Conservation (phyloP, 2,888 invertebrate genomes). For the Troides helena region DNA sequence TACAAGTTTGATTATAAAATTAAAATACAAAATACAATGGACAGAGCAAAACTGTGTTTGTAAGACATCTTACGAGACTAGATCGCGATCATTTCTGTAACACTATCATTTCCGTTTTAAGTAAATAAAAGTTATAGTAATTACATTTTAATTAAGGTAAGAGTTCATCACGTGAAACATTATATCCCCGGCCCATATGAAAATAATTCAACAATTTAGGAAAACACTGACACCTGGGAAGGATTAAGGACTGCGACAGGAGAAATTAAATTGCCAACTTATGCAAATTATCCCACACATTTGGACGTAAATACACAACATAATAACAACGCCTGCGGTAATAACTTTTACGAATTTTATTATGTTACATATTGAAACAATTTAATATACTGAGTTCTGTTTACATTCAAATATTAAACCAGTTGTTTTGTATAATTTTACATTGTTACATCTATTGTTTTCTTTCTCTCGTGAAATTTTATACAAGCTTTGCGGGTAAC, state of each 20-base stretch:
- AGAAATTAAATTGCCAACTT: slow-evolving; percentile 20
- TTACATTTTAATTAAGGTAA: no score
- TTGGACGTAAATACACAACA: slow-evolving; percentile 17
- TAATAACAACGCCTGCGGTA: slow-evolving; percentile 6
- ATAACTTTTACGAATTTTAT: slow-evolving; percentile 10
- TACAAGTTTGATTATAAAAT: no score
- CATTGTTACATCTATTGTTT: neutral
- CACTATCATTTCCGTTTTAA: no score
- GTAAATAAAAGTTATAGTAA: no score
- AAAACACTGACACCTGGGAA: slow-evolving; percentile 15
- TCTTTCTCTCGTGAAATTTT: neutral
- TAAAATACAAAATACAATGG: no score
- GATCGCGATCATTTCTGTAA: no score
- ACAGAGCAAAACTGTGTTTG: no score
- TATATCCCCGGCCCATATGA: neutral
- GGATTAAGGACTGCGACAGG: slow-evolving; percentile 10
- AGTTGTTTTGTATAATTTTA: neutral
- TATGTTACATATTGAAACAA: slow-evolving; percentile 8
- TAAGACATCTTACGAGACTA: no score
- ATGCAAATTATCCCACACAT: slow-evolving; percentile 18
- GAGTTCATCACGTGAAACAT: neutral
- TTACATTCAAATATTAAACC: neutral
- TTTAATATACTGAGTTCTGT: neutral
- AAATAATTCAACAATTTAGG: neutral
- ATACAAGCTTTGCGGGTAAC: no score